A percentile compares a stretch with the other conserved stretches of the same genome.
These are phyloP conservation scores for Holotrichia oblita DNA, from an alignment of 1,140 invertebrate species.

Conservation along the genomic window DNA sequence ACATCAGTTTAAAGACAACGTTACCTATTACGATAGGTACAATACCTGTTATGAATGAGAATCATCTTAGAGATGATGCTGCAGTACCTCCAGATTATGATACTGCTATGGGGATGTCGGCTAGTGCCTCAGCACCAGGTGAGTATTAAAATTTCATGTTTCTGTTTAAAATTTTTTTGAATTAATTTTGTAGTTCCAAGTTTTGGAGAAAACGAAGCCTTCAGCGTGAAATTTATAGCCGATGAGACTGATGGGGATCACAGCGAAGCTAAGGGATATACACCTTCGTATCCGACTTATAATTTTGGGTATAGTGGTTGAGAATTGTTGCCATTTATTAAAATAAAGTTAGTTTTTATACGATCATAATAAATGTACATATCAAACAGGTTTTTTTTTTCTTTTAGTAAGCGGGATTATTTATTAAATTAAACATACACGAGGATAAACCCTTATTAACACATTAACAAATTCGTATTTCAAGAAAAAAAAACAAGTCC, in stretches of 20 bases:
- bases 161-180: background rate
- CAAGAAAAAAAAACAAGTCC: too few species aligned
- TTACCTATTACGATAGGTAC: constrained; percentile 71
- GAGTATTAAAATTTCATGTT: background rate
- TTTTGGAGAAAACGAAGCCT: background rate
- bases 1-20: constrained; percentile 66
- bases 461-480: too few species aligned
- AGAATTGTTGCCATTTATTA: background rate
- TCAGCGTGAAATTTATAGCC: background rate
- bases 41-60: constrained; percentile 62
- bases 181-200: background rate
- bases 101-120: background rate
- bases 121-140: background rate
- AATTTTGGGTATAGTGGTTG: background rate
- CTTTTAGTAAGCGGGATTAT: too few species aligned
- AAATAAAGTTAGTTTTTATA: too few species aligned
- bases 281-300: background rate
- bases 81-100: background rate
- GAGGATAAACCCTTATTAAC: too few species aligned
- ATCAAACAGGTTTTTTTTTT: too few species aligned
- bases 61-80: background rate
- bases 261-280: background rate
- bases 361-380: too few species aligned
- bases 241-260: background rate
- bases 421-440: too few species aligned